These are phyloP conservation scores for Falco peregrinus DNA, from an alignment of 2,797 vertebrate genomes.

Conservation along the genomic window DNA sequence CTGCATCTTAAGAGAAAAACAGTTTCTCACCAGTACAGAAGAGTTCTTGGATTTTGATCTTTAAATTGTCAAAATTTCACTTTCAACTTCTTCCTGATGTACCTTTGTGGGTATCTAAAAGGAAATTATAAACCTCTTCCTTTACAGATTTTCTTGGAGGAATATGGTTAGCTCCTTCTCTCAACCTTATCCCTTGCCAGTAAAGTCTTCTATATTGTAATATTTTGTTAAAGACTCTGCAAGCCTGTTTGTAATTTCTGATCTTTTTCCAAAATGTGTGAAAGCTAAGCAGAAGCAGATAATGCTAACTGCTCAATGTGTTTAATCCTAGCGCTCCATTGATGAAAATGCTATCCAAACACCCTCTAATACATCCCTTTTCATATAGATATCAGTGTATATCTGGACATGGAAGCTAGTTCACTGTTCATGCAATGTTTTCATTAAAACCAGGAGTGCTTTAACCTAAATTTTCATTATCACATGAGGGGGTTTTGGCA, in stretches of 20 bases:
- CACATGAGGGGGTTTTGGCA: background rate
- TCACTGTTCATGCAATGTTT: background rate
- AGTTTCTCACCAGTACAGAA: background rate
- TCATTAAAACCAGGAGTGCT: background rate
- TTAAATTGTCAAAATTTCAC: background rate
- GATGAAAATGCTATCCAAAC: background rate
- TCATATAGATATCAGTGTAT: background rate
- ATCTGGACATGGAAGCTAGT: background rate
- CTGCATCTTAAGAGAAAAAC: background rate
- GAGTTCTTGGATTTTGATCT: background rate
- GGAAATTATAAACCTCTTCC: background rate
- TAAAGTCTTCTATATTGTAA: background rate
- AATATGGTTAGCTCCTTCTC: background rate
- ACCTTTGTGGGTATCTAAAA: background rate
- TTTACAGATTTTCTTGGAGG: background rate
- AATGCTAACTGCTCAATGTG: background rate
- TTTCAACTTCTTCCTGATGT: background rate
- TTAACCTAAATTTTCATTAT: background rate
- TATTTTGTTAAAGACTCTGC: background rate
- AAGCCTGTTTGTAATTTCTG: background rate
- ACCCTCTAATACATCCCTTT: background rate
- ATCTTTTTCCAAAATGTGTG: background rate
- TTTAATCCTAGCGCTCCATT: background rate
- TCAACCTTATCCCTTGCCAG: background rate
- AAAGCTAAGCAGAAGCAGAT: background rate